Conservation (phyloP, 2,888 invertebrate species). For the Plebejus argus region DNA sequence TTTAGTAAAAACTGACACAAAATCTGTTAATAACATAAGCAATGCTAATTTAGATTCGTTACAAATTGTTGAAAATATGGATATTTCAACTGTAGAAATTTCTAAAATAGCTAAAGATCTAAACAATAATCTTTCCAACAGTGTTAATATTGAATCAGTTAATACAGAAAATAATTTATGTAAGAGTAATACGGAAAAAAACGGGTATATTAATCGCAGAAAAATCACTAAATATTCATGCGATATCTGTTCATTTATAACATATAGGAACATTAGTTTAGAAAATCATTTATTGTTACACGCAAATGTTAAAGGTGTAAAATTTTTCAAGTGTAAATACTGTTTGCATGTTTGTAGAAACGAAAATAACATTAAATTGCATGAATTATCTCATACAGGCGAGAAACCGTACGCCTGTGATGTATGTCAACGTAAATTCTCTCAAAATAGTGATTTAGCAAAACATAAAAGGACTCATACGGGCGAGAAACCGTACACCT, state of each 20-base stretch:
- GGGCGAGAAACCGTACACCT: slow-evolving; percentile 31
- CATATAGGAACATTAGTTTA: slow-evolving; percentile 16
- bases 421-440: slow-evolving; percentile 30
- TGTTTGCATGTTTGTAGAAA: background rate
- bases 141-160: background rate
- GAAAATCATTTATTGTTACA: slow-evolving; percentile 29
- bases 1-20: background rate
- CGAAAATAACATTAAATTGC: background rate
- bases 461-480: slow-evolving; percentile 30
- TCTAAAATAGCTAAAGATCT: background rate
- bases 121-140: background rate
- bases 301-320: slow-evolving; percentile 34
- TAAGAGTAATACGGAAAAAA: background rate
- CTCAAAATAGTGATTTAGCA: background rate
- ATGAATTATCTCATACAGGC: slow-evolving; percentile 28
- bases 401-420: slow-evolving; percentile 33
- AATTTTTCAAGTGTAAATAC: slow-evolving; percentile 9
- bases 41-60: background rate
- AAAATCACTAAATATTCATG: slow-evolving; percentile 31
- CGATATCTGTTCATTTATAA: slow-evolving; percentile 36
- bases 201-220: background rate
- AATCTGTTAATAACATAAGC: background rate
- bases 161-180: slow-evolving; percentile 5
- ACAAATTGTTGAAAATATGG: background rate
- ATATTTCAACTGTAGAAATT: background rate